Percentiles rank a stretch among this genome's conserved stretches.
These are phyloP conservation scores for Excalfactoria chinensis DNA, from an alignment of 2,113 vertebrate genomes.

Conservation along the genomic window DNA sequence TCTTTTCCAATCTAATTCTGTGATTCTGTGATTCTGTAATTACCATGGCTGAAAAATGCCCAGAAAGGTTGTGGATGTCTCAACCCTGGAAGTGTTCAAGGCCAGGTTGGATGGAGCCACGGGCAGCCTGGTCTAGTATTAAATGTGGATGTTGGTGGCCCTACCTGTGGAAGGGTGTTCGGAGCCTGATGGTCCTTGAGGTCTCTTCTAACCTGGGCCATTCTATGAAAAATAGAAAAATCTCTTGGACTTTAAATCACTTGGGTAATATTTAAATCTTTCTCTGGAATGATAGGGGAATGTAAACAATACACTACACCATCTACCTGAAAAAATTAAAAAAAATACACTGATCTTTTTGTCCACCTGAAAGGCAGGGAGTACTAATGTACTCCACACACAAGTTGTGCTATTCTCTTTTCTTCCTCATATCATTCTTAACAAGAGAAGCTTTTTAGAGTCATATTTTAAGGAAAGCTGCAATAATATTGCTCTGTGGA, in stretches of 20 bases:
- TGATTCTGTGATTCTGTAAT: neutral
- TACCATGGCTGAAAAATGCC: neutral
- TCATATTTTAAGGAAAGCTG: neutral
- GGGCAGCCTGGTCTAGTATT: too few species aligned
- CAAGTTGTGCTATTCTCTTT: neutral
- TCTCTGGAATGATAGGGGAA: neutral
- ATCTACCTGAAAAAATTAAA: neutral
- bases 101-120: too few species aligned
- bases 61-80: too few species aligned
- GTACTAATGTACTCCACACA: neutral
- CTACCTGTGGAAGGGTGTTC: too few species aligned
- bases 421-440: neutral
- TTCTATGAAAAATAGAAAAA: neutral
- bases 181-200: too few species aligned
- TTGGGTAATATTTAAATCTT: neutral
- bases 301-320: neutral
- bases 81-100: too few species aligned
- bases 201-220: too few species aligned
- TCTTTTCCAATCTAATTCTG: too few species aligned
- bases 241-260: constrained; percentile 2
- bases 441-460: constrained; percentile 3
- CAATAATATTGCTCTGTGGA: neutral
- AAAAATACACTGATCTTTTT: neutral
- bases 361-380: neutral
- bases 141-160: too few species aligned